Evolutionary conservation across 2,888 invertebrate species (phyloP).

Genomic region (Julus scanicus): DNA sequence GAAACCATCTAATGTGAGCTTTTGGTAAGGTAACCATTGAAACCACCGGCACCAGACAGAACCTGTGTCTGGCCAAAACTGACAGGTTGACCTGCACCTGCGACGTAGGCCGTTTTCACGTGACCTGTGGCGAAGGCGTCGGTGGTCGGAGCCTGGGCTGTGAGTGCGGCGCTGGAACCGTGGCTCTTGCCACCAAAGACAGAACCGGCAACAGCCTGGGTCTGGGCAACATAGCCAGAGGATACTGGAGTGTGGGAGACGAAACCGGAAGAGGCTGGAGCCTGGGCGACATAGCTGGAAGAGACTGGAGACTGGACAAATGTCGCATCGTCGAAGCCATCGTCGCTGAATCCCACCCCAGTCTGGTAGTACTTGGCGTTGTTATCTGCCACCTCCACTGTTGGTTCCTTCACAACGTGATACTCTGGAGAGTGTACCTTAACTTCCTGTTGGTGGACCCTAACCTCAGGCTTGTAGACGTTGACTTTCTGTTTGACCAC

Average conservation of each 20-base stretch:
- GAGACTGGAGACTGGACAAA: not conserved
- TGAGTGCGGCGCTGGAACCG: not conserved
- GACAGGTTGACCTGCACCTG: constrained; percentile 34
- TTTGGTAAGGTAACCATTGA: not conserved
- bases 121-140: not conserved
- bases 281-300: not conserved
- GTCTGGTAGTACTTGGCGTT: constrained; percentile 41
- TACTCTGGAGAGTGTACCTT: constrained; percentile 36
- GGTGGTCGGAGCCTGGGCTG: not conserved
- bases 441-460: constrained; percentile 26
- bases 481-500: constrained; percentile 49
- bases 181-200: not conserved
- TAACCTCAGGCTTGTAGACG: constrained; percentile 31
- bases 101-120: constrained; percentile 40
- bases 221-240: not conserved
- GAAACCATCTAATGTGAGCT: not conserved
- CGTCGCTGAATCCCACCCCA: not conserved
- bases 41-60: not conserved
- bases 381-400: not conserved
- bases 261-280: not conserved
- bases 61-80: constrained; percentile 39
- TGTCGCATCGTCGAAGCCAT: not conserved
- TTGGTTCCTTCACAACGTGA: constrained; percentile 28
- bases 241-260: not conserved
- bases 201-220: not conserved